Evolutionary conservation across 2,888 invertebrate species (phyloP).

Genomic region (Cistogaster globosa): DNA sequence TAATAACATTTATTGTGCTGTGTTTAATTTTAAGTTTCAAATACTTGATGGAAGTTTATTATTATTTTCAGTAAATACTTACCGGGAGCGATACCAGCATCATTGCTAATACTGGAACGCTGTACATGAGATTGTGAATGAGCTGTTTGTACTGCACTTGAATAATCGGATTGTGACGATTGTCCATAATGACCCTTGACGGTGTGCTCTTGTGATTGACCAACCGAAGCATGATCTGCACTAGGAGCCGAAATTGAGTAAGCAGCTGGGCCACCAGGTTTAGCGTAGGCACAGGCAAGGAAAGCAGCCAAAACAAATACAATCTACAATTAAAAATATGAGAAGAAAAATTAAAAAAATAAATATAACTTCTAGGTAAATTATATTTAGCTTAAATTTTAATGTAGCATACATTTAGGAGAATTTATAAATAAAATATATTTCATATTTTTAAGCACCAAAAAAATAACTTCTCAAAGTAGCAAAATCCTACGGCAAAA

Average conservation of each 20-base stretch:
- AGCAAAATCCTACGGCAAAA: no score
- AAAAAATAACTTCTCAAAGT: not conserved
- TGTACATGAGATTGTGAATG: constrained; percentile 83
- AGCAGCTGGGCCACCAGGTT: constrained; percentile 82
- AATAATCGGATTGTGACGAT: constrained; percentile 82
- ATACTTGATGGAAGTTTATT: not conserved
- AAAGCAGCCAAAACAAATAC: constrained; percentile 80
- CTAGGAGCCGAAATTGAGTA: constrained; percentile 82
- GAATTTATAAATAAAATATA: not conserved
- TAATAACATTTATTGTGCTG: constrained; percentile 1
- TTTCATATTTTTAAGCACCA: not conserved
- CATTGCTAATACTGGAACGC: constrained; percentile 82
- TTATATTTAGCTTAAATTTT: no score
- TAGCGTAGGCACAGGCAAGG: constrained; percentile 80
- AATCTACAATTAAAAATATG: constrained; percentile 74
- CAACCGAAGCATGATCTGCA: constrained; percentile 82
- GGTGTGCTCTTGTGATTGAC: constrained; percentile 82
- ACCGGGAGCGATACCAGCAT: constrained; percentile 79
- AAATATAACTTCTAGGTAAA: no score
- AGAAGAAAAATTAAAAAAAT: not conserved
- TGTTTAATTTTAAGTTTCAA: not conserved
- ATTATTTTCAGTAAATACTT: constrained; percentile 57
- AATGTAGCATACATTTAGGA: not conserved
- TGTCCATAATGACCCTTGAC: constrained; percentile 83
- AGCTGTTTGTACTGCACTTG: constrained; percentile 82